Base-by-base conservation (phyloP, 1,140 invertebrate genomes). In the Trachelipus rathkii region DNA sequence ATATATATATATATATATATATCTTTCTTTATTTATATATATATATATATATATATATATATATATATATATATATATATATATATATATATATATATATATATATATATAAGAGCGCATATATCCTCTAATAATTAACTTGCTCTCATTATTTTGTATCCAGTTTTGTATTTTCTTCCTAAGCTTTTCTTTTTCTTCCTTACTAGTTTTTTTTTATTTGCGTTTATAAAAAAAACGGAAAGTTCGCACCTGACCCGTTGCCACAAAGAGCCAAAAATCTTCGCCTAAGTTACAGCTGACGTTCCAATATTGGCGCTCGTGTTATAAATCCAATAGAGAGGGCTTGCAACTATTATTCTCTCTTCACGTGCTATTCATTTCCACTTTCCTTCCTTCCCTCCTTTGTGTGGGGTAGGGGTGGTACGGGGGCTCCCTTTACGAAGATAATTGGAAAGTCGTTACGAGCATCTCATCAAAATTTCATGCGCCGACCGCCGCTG, bases 241-340 rank as follows among this genome's bases (percentile, higher is more conserved):
- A 60, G 11, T 19, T 60, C 50, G 19, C 50, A 60, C 50, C 50
- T 60, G 50, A 60, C 50, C 50, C 50, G 50, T 60, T 60, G 50
- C 50, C 50, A 60, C 50, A 60, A 60, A 60, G 50, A 60, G 8
- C 50, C 50, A 60, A 60, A 60, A 60, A 60, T 60, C 50, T 19
- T 60, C 19, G 50, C 11, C 50, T 60, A 60, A 60, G 50, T 60
- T 19, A 60, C 50, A 60, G 50, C 50, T 60, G 50, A 60, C 50
- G 50, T 60, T 8, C 19, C 50, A 60, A 60, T 60, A 60, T 60
- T 60, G 50, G 50, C 50, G 50, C 50, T 8, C 50, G 50, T 60
- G 50, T 60, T 60, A 3, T 60, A n/a, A 3, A 60, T 60, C 50
- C 50, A 60, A 60, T 60, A 60, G 50, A 60, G 50, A 60, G 50